Evolutionary conservation across 2,113 vertebrate species (phyloP).

Genomic region (Cercopithecus mona): DNA sequence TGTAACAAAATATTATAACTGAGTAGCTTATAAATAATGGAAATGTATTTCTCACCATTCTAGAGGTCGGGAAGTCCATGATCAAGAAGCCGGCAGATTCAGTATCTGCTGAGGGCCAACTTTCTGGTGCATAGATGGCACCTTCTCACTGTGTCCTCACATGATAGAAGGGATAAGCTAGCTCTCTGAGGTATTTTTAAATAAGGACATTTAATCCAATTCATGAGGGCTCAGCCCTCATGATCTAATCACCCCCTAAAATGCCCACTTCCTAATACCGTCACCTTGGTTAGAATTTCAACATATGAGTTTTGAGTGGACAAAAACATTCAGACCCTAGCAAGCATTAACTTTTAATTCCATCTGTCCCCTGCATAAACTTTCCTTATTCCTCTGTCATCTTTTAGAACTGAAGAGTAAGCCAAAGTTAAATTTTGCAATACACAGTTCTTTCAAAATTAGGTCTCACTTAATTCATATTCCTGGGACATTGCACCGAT

Average conservation of each 20-base stretch:
- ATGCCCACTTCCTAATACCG: not conserved
- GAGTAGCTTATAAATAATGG: not conserved
- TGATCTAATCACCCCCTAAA: not conserved
- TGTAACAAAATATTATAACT: not conserved
- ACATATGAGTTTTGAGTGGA: not conserved
- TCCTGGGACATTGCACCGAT: constrained; percentile 13
- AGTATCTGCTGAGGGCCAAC: not conserved
- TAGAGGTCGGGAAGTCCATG: not conserved
- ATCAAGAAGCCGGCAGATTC: not conserved
- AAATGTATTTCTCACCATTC: not conserved
- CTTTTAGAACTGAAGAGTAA: constrained; percentile 30
- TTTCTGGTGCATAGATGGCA: not conserved
- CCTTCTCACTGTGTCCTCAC: not conserved
- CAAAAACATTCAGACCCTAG: not conserved
- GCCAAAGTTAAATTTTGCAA: constrained; percentile 64
- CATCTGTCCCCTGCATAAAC: not conserved
- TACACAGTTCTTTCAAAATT: constrained; percentile 19
- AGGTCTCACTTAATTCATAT: constrained; percentile 60
- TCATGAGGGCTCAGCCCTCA: not conserved
- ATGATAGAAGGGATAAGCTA: not conserved
- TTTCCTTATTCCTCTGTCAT: not conserved
- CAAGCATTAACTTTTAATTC: not conserved
- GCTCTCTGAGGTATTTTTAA: not conserved
- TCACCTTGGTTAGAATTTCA: not conserved
- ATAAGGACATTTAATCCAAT: not conserved